Conservation (phyloP, 2,113 vertebrate genomes). For the Elephas maximus region DNA sequence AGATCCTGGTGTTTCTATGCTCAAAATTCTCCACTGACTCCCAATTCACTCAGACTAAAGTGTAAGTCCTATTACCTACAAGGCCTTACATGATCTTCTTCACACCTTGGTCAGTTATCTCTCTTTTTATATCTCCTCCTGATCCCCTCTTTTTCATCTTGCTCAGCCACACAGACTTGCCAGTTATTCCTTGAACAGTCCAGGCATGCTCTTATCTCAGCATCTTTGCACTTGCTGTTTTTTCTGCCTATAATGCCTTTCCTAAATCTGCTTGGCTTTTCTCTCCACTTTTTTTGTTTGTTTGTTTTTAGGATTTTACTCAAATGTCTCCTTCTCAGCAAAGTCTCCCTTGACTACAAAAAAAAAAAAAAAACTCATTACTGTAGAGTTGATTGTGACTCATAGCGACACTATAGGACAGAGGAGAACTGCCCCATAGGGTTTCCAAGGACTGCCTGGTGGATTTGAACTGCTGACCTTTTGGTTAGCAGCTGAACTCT, state of each 20-base stretch:
- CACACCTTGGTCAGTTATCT: neutral
- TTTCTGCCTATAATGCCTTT: neutral
- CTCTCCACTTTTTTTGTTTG: neutral
- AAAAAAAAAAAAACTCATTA: no score
- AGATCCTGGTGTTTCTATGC: neutral
- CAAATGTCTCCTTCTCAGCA: neutral
- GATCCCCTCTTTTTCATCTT: neutral
- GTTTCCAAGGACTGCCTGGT: no score
- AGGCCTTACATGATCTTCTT: neutral
- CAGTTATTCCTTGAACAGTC: no score
- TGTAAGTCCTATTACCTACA: neutral
- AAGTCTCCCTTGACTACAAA: neutral
- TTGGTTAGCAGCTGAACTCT: no score
- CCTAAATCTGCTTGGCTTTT: neutral
- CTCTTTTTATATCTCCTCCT: neutral
- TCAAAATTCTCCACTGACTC: neutral
- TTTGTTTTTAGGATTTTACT: neutral
- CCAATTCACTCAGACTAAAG: neutral
- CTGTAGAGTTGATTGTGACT: no score
- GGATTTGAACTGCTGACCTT: no score
- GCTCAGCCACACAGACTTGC: neutral
- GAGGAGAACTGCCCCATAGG: no score
- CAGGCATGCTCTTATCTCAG: accelerated
- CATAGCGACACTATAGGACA: no score
- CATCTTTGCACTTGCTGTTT: neutral